Conservation (phyloP, 2,888 invertebrate species). For the Dinocampus coccinellae region DNA sequence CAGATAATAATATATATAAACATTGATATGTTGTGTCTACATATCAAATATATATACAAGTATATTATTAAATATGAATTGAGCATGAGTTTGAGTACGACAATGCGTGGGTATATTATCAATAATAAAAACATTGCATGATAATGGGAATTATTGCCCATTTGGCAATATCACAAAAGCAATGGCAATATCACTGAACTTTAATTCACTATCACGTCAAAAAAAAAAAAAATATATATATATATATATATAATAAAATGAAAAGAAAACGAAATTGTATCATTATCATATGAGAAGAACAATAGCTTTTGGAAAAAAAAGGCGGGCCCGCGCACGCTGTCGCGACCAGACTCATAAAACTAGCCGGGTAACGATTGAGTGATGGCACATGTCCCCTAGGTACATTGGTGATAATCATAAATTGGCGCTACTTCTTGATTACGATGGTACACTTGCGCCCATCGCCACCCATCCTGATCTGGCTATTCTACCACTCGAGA, state of each 20-base stretch:
- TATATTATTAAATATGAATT: constrained; percentile 23
- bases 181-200: background rate
- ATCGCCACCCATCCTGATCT: constrained; percentile 92
- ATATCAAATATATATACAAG: background rate
- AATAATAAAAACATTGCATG: constrained; percentile 19
- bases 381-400: constrained; percentile 71
- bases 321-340: constrained; percentile 64
- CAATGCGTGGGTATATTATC: constrained; percentile 54
- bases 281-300: constrained; percentile 16
- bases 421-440: constrained; percentile 85
- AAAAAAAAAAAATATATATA: constrained; percentile 8
- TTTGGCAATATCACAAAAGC: background rate
- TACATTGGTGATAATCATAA: constrained; percentile 90
- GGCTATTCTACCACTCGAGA: constrained; percentile 87
- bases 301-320: constrained; percentile 36
- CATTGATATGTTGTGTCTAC: constrained; percentile 27
- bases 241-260: constrained; percentile 18
- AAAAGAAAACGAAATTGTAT: constrained; percentile 1
- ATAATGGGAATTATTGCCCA: constrained; percentile 32
- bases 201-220: constrained; percentile 27
- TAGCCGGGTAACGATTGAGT: constrained; percentile 66
- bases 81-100: constrained; percentile 65
- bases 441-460: constrained; percentile 90
- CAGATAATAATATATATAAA: constrained; percentile 1
- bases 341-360: constrained; percentile 62